phyloP scores from a whole-genome alignment of 1,140 invertebrate species.

The Aporrectodea caliginosa region DNA sequence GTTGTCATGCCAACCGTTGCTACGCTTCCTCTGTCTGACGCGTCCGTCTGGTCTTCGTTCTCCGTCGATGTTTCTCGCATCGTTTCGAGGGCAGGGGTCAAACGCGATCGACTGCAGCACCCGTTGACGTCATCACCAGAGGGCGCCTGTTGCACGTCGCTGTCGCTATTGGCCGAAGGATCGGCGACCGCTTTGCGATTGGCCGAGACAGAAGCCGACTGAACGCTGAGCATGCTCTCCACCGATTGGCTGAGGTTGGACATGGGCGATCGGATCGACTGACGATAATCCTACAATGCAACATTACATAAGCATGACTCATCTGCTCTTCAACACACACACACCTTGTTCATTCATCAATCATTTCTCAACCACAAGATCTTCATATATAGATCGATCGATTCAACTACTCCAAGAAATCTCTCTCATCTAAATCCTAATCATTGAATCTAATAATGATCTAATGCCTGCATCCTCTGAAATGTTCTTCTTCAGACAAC shows the following conservation, averaged over 20 bases:
- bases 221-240: conserved; percentile 31
- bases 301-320: conserved; percentile 17
- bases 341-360: no score
- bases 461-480: no score
- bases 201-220: conserved; percentile 13
- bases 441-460: no score
- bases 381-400: no score
- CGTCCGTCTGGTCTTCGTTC: not conserved
- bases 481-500: no score
- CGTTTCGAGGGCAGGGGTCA: not conserved
- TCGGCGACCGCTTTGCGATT: not conserved
- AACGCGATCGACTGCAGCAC: not conserved
- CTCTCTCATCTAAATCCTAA: no score
- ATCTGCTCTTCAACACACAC: conserved; percentile 12
- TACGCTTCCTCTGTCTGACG: no score
- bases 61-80: not conserved
- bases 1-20: no score
- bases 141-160: not conserved
- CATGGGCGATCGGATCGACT: conserved; percentile 62
- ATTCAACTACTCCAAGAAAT: no score
- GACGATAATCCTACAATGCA: conserved; percentile 67
- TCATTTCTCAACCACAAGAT: no score
- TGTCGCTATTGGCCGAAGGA: not conserved
- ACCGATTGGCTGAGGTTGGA: conserved; percentile 31
- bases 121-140: not conserved